Evolutionary conservation across 2,113 vertebrate genomes (phyloP).

Genomic region (Sorex fumeus): DNA sequence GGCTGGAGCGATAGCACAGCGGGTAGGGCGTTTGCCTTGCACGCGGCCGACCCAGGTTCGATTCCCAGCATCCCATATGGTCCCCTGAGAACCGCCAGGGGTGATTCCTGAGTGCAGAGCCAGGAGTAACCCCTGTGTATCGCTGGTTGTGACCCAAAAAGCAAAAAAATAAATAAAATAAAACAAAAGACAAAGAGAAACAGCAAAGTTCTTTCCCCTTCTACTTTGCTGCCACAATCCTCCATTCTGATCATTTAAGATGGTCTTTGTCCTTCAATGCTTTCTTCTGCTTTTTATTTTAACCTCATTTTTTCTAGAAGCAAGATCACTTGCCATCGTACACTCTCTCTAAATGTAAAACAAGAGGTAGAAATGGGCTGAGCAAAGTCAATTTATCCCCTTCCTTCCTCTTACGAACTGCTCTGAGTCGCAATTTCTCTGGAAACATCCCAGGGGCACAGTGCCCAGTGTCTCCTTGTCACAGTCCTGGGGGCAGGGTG

Average conservation of each 20-base stretch:
- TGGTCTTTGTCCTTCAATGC: background rate
- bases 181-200: background rate
- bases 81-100: no score
- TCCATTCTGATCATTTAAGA: background rate
- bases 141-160: no score
- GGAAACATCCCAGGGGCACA: background rate
- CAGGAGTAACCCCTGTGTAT: no score
- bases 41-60: no score
- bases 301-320: background rate
- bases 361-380: background rate
- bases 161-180: no score
- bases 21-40: no score
- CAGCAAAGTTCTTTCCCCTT: background rate
- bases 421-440: constrained; percentile 11
- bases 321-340: background rate
- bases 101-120: no score
- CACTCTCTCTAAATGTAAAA: background rate
- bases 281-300: background rate
- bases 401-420: background rate
- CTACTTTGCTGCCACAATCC: background rate
- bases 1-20: no score
- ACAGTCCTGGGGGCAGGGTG: no score
- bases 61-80: no score
- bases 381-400: constrained; percentile 12
- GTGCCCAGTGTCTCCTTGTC: background rate